These are phyloP conservation scores for Cephalophus harveyi DNA, from an alignment of 2,113 vertebrate species.

Conservation along the genomic window DNA sequence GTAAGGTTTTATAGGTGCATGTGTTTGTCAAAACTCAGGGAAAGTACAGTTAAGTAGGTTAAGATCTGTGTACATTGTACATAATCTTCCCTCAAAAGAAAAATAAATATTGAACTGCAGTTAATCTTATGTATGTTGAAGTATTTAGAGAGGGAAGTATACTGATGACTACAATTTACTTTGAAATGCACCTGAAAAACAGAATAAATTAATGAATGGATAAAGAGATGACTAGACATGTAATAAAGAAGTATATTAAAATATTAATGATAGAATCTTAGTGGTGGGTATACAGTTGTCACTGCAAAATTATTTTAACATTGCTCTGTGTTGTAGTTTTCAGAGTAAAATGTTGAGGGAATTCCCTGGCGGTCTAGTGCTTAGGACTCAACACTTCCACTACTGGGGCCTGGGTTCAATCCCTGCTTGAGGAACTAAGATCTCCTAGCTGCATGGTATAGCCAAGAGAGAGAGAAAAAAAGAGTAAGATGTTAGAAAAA, in stretches of 20 bases:
- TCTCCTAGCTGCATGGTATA: background rate
- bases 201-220: background rate
- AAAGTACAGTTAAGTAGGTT: background rate
- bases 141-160: constrained; percentile 28
- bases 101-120: background rate
- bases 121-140: background rate
- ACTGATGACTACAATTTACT: background rate
- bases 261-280: background rate
- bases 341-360: background rate
- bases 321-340: background rate
- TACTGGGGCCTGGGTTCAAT: background rate
- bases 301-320: constrained; percentile 36
- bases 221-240: background rate
- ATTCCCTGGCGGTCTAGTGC: background rate
- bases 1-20: background rate
- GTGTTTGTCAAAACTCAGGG: background rate
- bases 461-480: background rate
- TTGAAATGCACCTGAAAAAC: constrained; percentile 19
- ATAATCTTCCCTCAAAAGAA: constrained; percentile 29
- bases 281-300: background rate
- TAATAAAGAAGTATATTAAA: background rate
- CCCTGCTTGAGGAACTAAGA: background rate
- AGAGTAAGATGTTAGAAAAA: background rate
- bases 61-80: background rate
- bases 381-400: background rate